A percentile compares a stretch with the other conserved stretches of the same genome.
phyloP scores from a whole-genome alignment of 1,140 invertebrate species.

The Glossosoma conforme region DNA sequence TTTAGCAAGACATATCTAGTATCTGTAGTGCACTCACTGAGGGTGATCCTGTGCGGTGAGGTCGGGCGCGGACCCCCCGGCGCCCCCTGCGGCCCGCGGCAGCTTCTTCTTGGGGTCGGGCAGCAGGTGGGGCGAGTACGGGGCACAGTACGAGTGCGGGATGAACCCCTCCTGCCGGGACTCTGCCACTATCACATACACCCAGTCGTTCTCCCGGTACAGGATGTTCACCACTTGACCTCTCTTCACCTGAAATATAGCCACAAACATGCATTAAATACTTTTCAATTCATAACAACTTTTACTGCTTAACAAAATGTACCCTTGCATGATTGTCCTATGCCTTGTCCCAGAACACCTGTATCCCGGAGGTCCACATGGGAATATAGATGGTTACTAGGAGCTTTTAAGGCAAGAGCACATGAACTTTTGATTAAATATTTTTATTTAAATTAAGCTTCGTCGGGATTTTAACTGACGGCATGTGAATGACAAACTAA shows the following conservation, averaged over 20 bases:
- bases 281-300: too few relatives aligned
- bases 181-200: slow-evolving; percentile 88
- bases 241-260: slow-evolving; percentile 53
- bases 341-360: too few relatives aligned
- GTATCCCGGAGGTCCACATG: too few relatives aligned
- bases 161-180: slow-evolving; percentile 89
- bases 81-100: slow-evolving; percentile 55
- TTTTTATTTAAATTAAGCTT: background rate
- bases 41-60: slow-evolving; percentile 52
- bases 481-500: too few relatives aligned
- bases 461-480: too few relatives aligned
- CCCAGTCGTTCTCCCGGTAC: slow-evolving; percentile 95
- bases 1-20: background rate
- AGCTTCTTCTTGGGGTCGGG: slow-evolving; percentile 82
- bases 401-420: too few relatives aligned
- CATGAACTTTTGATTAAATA: slow-evolving; percentile 20
- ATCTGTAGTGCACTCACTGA: slow-evolving; percentile 38
- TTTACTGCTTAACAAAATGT: too few relatives aligned
- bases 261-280: slow-evolving; percentile 1
- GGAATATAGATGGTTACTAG: background rate
- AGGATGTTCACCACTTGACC: slow-evolving; percentile 82
- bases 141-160: slow-evolving; percentile 88
- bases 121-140: slow-evolving; percentile 67
- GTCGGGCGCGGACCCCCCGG: slow-evolving; percentile 46
- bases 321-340: too few relatives aligned